Base-by-base conservation (phyloP, 2,113 vertebrate genomes). In the Girardinichthys multiradiatus region DNA sequence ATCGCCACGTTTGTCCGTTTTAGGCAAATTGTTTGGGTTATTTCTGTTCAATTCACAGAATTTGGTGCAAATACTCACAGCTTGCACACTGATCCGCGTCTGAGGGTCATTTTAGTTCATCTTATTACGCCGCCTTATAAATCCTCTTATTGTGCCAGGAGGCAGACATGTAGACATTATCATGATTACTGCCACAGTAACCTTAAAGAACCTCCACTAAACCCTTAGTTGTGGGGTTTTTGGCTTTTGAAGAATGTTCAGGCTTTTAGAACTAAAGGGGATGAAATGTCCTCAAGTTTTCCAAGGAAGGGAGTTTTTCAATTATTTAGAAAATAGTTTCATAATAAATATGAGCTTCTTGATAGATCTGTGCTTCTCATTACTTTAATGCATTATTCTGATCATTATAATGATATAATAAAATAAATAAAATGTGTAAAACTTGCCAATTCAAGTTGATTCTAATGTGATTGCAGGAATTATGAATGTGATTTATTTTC, bases 121-220 rank as follows among this genome's bases (percentile, higher is more conserved):
- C 24, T 73, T 24, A 61, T 90, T 86, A 81, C 74, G 28, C 54
- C n/a, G 67, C 64, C 30, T 65, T 86, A 42, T 66, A 84, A 90
- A 89, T 89, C 90, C 88, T 90, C 90, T 89, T 90, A 85, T 64
- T 80, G 73, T 77, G 68, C 67, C 78, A 85, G 74, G 73, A 82
- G 76, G 61, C 66, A 72, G 70, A 85, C 81, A 58, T 77, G 74
- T 77, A 64, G 71, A 48, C 64, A 88, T 90, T 87, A 82, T 76
- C 72, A 59, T 87, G 77, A 90, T 91, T 89, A 74, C 68, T 84
- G 70, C 69, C 37, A 69, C 62, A 73, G 29, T 11, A 66, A 63
- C 67, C 73, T 68, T 31, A 71, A 57, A 76, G 29, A 15, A 78
- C 39, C 58, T 35, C 59, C 17, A 12, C 28, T 19, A 31, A 19